These are phyloP conservation scores for Corythaeola cristata DNA, from an alignment of 2,113 vertebrate genomes.

Conservation along the genomic window DNA sequence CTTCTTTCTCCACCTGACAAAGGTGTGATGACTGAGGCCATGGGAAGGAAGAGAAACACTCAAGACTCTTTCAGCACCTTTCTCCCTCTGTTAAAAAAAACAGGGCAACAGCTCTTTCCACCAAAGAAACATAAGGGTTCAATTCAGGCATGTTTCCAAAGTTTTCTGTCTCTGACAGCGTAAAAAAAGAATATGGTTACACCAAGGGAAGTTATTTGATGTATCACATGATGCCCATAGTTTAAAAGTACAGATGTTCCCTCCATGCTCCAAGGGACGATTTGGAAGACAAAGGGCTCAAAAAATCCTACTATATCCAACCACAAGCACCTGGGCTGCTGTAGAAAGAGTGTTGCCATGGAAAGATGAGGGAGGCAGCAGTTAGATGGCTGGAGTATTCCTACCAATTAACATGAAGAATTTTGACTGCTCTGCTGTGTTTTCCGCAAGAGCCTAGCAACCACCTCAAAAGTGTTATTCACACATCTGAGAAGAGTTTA, in stretches of 20 bases:
- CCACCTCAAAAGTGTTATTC: background rate
- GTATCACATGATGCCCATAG: background rate
- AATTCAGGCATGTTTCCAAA: background rate
- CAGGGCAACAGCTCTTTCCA: background rate
- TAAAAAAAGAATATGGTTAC: background rate
- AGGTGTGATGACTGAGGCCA: background rate
- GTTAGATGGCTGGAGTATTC: slow-evolving; percentile 24
- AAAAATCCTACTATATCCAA: slow-evolving; percentile 8
- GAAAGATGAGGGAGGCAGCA: slow-evolving; percentile 44
- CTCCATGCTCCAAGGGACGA: slow-evolving; percentile 9
- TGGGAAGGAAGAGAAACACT: background rate
- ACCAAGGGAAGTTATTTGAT: slow-evolving; percentile 1
- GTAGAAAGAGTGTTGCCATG: slow-evolving; percentile 41
- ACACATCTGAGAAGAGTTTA: background rate
- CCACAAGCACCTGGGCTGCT: slow-evolving; percentile 41
- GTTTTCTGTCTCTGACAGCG: background rate
- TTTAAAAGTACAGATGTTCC: slow-evolving; percentile 52
- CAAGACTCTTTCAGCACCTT: background rate
- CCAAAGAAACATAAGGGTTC: background rate
- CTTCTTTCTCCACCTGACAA: background rate
- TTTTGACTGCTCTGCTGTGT: slow-evolving; percentile 34
- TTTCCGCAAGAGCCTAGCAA: slow-evolving; percentile 48
- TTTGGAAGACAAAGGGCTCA: slow-evolving; percentile 42
- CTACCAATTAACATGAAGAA: slow-evolving; percentile 40
- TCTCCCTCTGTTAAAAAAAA: background rate